phyloP scores from a whole-genome alignment of 2,888 invertebrate species.

The Epistrophe grossulariae region DNA sequence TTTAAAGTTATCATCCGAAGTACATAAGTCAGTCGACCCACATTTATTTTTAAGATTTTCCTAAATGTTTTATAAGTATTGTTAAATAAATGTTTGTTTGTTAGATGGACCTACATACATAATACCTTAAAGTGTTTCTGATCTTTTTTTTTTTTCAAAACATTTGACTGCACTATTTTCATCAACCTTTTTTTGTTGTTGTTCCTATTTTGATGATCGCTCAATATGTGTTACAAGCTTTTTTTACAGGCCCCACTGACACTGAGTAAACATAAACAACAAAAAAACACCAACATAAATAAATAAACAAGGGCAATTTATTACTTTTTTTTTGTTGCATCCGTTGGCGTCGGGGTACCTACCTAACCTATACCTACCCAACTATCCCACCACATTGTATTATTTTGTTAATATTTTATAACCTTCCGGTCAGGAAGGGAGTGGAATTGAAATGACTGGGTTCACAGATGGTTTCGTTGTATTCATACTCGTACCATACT shows the following conservation, averaged over 20 bases:
- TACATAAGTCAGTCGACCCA: too few relatives aligned
- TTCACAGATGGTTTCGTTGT: conserved; percentile 29
- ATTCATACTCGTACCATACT: not conserved
- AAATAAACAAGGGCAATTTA: conserved; percentile 11
- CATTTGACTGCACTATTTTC: too few relatives aligned
- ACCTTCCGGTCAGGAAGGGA: conserved; percentile 15
- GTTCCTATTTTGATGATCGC: not conserved
- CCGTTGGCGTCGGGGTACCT: not conserved
- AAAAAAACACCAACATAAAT: conserved; percentile 11
- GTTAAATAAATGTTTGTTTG: too few relatives aligned
- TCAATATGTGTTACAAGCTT: not conserved
- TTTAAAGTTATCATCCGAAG: too few relatives aligned
- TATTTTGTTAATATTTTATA: conserved; percentile 61
- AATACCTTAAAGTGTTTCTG: too few relatives aligned
- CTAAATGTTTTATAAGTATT: too few relatives aligned
- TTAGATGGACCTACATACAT: too few relatives aligned
- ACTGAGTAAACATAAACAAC: conserved; percentile 4
- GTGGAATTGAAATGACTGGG: conserved; percentile 1
- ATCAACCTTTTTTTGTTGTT: too few relatives aligned
- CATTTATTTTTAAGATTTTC: too few relatives aligned
- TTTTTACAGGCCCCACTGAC: not conserved
- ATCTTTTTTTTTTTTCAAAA: too few relatives aligned
- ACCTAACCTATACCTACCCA: not conserved
- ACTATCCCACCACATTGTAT: conserved; percentile 28
- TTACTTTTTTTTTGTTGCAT: not conserved